Evolutionary conservation across 2,888 invertebrate genomes (phyloP), one percentile per base, ranked within the genome.

Genomic region (Tetramorium bicarinatum): DNA sequence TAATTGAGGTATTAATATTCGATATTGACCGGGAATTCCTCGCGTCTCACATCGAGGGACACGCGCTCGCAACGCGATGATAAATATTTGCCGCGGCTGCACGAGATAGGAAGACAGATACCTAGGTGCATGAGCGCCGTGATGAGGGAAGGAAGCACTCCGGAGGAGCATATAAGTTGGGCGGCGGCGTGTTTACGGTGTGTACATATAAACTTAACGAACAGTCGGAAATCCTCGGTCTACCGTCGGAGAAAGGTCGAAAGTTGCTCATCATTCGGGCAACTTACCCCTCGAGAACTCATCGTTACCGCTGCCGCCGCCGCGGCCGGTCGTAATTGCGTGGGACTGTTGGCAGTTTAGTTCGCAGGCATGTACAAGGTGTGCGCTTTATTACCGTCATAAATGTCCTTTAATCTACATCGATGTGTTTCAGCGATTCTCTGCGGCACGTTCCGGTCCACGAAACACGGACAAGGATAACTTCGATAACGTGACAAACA

Each of bases 141-240:
- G n/a, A 54, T n/a, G 21, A 15, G 18, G 25, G 47, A 61, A 44
- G 44, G 62, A 64, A 62, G 61, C 15, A 49, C 44, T 52, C 61
- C 25, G 59, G 9, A 21, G 38, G 41, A 52, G 44, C 25, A 41
- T 25, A 25, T 52, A 62, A 49, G 62, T 74, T 34, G 47, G 25
- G 13, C 52, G 61, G 61, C 29, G 41, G 56, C 38, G 38, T 66
- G 76, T 82, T 82, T 76, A 66, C 64, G 64, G 38, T 76, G 56
- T 66, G 76, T 82, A 64, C 56, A 34, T 66, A 67, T n/a, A 67
- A 61, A 61, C 61, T 82, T 69, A 77, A 82, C 77, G 67, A 77
- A 82, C 56, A 72, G 47, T 41, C 38, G 38, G 52, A 62, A 54
- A 81, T 62, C 54, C 44, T 29, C 21, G 61, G 41, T 72, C 9